These are phyloP conservation scores for Trachymyrmex septentrionalis DNA, from an alignment of 1,140 invertebrate genomes.

Conservation along the genomic window DNA sequence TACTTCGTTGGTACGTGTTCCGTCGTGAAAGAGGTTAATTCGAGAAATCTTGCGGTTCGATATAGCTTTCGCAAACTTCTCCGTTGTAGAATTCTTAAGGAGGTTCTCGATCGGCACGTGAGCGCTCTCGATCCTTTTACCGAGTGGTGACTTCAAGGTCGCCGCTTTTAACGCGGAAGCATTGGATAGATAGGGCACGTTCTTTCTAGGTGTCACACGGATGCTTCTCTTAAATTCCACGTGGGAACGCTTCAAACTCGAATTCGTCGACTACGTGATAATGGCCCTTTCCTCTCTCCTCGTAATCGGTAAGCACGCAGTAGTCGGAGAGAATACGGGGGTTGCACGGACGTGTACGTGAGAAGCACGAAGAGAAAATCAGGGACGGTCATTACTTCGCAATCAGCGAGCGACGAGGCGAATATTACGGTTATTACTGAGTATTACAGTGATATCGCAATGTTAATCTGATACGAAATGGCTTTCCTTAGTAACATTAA, in stretches of 20 bases:
- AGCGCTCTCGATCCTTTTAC: conserved; percentile 4
- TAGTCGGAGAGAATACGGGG: conserved; percentile 33
- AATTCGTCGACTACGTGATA: conserved; percentile 77
- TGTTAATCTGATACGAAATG: conserved; percentile 44
- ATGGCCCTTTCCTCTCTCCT: conserved; percentile 57
- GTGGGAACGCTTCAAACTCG: conserved; percentile 70
- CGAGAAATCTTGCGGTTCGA: conserved; percentile 27
- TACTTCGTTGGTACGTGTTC: neutral
- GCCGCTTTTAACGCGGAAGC: conserved; percentile 35
- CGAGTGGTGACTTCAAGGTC: conserved; percentile 21
- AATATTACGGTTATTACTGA: conserved; percentile 55
- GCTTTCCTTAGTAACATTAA: conserved; percentile 16
- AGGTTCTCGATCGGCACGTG: conserved; percentile 29
- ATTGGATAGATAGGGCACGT: conserved; percentile 28
- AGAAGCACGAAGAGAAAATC: conserved; percentile 34
- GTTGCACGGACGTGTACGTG: neutral
- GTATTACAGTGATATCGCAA: conserved; percentile 37
- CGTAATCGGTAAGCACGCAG: conserved; percentile 58
- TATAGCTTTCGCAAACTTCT: conserved; percentile 46
- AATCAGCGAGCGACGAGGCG: conserved; percentile 44
- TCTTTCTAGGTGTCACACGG: conserved; percentile 38
- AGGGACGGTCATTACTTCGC: conserved; percentile 48
- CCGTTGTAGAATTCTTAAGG: neutral
- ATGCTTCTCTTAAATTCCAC: conserved; percentile 65
- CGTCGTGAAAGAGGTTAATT: conserved; percentile 34